A percentile compares a stretch with the other conserved stretches of the same genome.
Conservation (phyloP, 92 coral and sea anemone species). For the Nematostella vectensis region DNA sequence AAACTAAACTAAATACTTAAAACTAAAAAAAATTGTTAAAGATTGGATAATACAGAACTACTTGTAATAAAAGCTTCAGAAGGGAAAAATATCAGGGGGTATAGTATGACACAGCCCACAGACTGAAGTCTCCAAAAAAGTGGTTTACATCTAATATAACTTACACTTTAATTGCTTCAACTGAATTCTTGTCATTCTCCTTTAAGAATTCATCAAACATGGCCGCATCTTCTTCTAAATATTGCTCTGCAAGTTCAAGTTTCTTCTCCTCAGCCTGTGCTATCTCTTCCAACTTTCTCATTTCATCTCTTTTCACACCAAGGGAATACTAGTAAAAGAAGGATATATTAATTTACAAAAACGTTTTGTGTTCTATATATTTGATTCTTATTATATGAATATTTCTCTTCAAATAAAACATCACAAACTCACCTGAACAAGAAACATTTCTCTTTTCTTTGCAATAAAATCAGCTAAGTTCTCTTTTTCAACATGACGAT, state of each 20-base stretch:
- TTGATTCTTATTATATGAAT: no score
- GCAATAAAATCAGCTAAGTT: slow-evolving; percentile 94
- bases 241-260: slow-evolving; percentile 93
- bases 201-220: slow-evolving; percentile 98
- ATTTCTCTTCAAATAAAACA: no score
- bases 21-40: no score
- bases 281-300: slow-evolving; percentile 97
- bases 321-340: slow-evolving; percentile 68
- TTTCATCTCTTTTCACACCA: slow-evolving; percentile 98
- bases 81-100: no score
- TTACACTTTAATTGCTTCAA: slow-evolving; percentile 94
- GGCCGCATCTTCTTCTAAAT: slow-evolving; percentile 98
- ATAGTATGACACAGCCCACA: no score
- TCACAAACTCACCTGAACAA: slow-evolving; percentile 99
- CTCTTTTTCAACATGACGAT: slow-evolving; percentile 96
- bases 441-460: slow-evolving; percentile 97
- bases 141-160: no score
- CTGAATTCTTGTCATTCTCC: slow-evolving; percentile 98
- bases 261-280: slow-evolving; percentile 99
- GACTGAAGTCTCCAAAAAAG: no score
- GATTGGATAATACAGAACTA: no score
- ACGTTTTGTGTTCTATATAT: no score
- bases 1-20: no score
- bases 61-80: no score
- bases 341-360: no score